These are phyloP conservation scores for Apeltes quadracus DNA, from an alignment of 2,113 vertebrate species.

Conservation along the genomic window DNA sequence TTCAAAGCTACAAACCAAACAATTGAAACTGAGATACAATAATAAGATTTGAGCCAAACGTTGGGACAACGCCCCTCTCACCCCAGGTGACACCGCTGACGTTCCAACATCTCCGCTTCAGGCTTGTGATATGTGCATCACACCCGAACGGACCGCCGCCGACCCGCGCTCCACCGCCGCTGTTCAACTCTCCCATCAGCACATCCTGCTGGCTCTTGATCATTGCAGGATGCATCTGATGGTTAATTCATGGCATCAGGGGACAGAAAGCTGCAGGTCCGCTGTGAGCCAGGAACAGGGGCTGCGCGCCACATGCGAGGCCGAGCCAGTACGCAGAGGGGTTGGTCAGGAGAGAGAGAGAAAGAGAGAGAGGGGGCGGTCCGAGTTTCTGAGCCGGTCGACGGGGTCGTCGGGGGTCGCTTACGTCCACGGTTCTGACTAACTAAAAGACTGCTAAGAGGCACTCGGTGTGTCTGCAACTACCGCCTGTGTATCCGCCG, in stretches of 20 bases:
- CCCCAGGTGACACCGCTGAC: constrained; percentile 22
- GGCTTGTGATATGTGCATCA: constrained; percentile 23
- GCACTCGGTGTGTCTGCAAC: too few species aligned
- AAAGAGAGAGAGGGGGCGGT: constrained; percentile 25
- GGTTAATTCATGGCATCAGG: constrained; percentile 74
- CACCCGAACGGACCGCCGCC: constrained; percentile 39
- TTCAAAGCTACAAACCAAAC: constrained; percentile 45
- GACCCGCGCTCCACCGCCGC: constrained; percentile 19
- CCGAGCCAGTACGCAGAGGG: constrained; percentile 19
- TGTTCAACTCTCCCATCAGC: constrained; percentile 60
- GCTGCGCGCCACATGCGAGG: constrained; percentile 70
- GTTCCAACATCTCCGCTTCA: constrained; percentile 35
- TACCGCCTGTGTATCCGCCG: too few species aligned
- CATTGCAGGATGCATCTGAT: constrained; percentile 64
- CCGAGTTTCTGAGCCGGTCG: constrained; percentile 57
- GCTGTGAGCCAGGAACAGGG: constrained; percentile 49
- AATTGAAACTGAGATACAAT: constrained; percentile 19
- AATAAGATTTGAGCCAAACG: constrained; percentile 48
- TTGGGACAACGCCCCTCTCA: constrained; percentile 16
- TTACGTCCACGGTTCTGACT: too few species aligned
- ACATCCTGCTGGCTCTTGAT: constrained; percentile 62
- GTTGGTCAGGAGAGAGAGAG: too few species aligned
- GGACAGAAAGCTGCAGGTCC: constrained; percentile 47
- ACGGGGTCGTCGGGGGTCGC: too few species aligned
- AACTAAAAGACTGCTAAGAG: too few species aligned